A percentile compares a stretch with the other conserved stretches of the same genome.
These are phyloP conservation scores for Talpa occidentalis DNA, from an alignment of 2,113 vertebrate species.

Conservation along the genomic window DNA sequence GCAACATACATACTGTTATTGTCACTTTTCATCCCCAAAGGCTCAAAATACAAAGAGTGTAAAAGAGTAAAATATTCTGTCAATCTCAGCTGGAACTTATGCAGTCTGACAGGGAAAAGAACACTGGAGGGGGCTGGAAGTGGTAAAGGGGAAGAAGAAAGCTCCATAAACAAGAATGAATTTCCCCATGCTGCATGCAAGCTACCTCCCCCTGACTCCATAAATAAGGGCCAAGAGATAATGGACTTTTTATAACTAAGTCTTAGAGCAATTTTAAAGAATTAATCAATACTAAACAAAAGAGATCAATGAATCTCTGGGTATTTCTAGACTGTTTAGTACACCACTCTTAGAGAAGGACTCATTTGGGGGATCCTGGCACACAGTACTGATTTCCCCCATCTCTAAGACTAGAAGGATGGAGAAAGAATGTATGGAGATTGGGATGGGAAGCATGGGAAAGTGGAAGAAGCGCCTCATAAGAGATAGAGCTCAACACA, in stretches of 20 bases:
- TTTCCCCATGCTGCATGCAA: constrained; percentile 33
- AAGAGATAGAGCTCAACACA: not conserved
- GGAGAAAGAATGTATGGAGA: too few relatives aligned
- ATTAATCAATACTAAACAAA: constrained; percentile 61
- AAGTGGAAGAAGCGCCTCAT: not conserved
- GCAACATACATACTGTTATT: not conserved
- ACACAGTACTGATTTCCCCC: not conserved
- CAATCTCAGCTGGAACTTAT: not conserved
- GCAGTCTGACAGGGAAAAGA: not conserved
- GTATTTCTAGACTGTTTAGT: constrained; percentile 21
- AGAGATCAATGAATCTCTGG: not conserved
- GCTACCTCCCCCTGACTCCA: constrained; percentile 33
- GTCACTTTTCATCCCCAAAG: constrained; percentile 28
- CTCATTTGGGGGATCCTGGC: not conserved
- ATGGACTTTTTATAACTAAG: constrained; percentile 45
- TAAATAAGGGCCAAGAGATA: constrained; percentile 47
- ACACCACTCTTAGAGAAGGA: not conserved
- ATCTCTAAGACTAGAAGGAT: not conserved
- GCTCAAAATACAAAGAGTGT: not conserved
- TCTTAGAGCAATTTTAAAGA: constrained; percentile 51
- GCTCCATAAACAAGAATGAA: constrained; percentile 1
- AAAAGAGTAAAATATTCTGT: not conserved
- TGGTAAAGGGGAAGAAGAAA: constrained; percentile 24
- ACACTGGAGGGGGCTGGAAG: not conserved
- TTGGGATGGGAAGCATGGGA: not conserved